A percentile compares a stretch with the other conserved stretches of the same genome.
Evolutionary conservation across 2,888 invertebrate genomes (phyloP).

Genomic region (Lamellibrachia satsuma): DNA sequence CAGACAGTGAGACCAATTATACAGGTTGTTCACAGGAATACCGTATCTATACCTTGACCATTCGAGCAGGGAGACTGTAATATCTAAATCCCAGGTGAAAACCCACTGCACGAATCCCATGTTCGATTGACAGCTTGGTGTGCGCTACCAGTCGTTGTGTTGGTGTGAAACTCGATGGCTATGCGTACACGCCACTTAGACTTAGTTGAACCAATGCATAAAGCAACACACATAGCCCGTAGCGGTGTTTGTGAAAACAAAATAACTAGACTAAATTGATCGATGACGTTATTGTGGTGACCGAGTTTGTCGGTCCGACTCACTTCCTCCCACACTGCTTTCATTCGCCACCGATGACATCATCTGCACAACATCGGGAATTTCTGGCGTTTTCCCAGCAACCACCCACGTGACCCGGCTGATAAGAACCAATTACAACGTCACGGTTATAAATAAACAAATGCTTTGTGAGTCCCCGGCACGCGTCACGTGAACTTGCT

Average conservation of each 20-base stretch:
- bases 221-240: not conserved
- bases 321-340: not conserved
- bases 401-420: not conserved
- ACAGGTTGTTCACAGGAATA: not conserved
- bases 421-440: not conserved
- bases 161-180: too few species aligned
- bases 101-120: not conserved
- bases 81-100: not conserved
- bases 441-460: not conserved
- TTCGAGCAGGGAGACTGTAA: not conserved
- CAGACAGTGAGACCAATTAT: not conserved
- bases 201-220: too few species aligned
- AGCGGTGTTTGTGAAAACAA: not conserved
- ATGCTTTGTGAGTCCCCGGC: not conserved
- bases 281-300: not conserved
- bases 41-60: not conserved
- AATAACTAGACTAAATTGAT: slow-evolving; percentile 2
- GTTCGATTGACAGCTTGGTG: too few species aligned
- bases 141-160: too few species aligned
- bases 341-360: not conserved
- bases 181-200: too few species aligned
- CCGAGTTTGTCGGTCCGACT: not conserved
- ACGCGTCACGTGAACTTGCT: not conserved
- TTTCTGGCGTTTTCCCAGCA: not conserved
- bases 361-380: not conserved